phyloP scores from a whole-genome alignment of 2,113 vertebrate species.

The Oophaga pumilio region DNA sequence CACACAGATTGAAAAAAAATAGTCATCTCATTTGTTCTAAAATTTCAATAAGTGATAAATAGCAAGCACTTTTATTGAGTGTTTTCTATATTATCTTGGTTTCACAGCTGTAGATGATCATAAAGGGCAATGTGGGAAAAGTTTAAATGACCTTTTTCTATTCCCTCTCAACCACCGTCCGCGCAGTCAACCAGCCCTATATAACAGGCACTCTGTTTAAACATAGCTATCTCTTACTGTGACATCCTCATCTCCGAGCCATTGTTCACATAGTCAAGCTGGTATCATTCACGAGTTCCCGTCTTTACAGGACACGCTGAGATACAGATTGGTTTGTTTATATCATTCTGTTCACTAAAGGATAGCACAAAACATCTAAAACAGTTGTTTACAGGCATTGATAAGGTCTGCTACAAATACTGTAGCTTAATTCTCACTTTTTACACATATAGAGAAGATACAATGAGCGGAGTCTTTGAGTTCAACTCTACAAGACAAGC shows the following conservation, averaged over 20 bases:
- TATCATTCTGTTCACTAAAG: not conserved
- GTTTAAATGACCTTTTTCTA: constrained; percentile 32
- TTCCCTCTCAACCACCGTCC: constrained; percentile 11
- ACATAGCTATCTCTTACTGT: constrained; percentile 47
- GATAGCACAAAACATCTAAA: not conserved
- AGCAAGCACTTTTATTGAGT: not conserved
- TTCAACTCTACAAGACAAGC: not conserved
- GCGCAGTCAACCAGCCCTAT: constrained; percentile 15
- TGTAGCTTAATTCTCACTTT: not conserved
- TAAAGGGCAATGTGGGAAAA: constrained; percentile 8
- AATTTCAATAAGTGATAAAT: constrained; percentile 3
- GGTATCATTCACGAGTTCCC: constrained; percentile 16
- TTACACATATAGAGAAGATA: not conserved
- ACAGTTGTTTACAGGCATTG: not conserved
- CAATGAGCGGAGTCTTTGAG: not conserved
- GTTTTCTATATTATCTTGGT: constrained; percentile 43
- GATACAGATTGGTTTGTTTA: not conserved
- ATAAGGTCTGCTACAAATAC: not conserved
- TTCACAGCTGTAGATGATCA: constrained; percentile 20
- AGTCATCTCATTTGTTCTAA: not conserved
- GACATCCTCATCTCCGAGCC: constrained; percentile 12
- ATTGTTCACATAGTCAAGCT: constrained; percentile 30
- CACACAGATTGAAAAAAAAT: not conserved
- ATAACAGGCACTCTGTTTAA: constrained; percentile 39
- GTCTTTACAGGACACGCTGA: not conserved